Evolutionary conservation across 2,888 invertebrate genomes (phyloP), one percentile per base, ranked within the genome.

Genomic region (Mycogona germanica): DNA sequence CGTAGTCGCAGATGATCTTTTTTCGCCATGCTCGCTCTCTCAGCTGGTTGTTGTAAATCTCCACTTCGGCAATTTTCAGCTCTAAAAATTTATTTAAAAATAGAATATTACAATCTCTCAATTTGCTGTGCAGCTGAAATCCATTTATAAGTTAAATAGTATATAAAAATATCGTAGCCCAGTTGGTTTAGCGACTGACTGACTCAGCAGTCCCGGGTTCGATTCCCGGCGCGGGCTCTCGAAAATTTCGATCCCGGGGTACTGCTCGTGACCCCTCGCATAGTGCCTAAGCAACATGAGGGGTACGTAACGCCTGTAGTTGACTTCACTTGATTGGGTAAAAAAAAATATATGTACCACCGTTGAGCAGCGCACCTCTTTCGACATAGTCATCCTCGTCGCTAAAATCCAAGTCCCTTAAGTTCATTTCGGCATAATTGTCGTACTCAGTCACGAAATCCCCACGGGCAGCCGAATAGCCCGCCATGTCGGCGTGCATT

Each of bases 361-460:
- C n/a, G n/a, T n/a, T n/a, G n/a, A n/a, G n/a, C n/a, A n/a, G 9
- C 35, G 35, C n/a, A 32, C 35, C 9, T 12, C 9, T 32, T 12
- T 32, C 35, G 9, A 32, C 9, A 32, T 9, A 9, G 35, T 32
- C 35, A 32, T 32, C 60, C 74, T 60, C 70, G 19, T 63, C 64
- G 4, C 67, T 66, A 57, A 73, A 63, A 40, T 68, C 62, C 55
- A 71, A 59, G 62, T 70, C 69, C 64, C 72, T 71, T 55, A 83
- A 72, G 42, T 85, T 72, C 57, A 77, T 75, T 67, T 92, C 91
- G 0, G 88, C 87, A 64, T 81, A 81, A 57, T 84, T 78, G 67
- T 89, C 87, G 65, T 82, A 84, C 59, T 88, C 88, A 0, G 80
- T 73, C 62, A 84, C 84, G 69, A 92, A 92, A 65, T 91, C 91